Percentiles rank a stretch among this genome's conserved stretches.
phyloP scores from a whole-genome alignment of 2,888 invertebrate genomes.

The Amitus sp. region DNA sequence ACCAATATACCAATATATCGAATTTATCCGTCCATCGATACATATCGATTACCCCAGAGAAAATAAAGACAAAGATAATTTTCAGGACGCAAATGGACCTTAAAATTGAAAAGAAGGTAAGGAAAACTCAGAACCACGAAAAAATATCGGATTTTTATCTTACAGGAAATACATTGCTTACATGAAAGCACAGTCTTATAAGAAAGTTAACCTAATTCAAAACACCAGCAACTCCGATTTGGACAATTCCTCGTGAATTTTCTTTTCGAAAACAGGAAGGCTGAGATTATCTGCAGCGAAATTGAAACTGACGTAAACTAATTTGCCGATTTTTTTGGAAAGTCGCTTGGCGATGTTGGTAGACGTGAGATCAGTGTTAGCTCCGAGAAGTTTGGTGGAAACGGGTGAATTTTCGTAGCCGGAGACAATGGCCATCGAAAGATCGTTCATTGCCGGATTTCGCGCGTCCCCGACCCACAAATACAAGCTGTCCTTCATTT shows the following conservation, averaged over 20 bases:
- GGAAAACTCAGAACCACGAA: too few relatives aligned
- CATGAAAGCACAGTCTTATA: too few relatives aligned
- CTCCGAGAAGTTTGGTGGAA: slow-evolving; percentile 60
- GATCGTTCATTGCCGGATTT: slow-evolving; percentile 54
- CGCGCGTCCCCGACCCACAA: slow-evolving; percentile 60
- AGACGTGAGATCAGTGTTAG: slow-evolving; percentile 52
- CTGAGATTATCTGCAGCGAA: slow-evolving; percentile 49
- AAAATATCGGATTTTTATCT: too few relatives aligned
- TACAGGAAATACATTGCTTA: background rate
- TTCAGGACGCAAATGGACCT: too few relatives aligned
- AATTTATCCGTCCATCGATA: too few relatives aligned
- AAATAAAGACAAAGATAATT: too few relatives aligned
- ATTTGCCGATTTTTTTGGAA: slow-evolving; percentile 57
- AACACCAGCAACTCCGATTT: slow-evolving; percentile 32
- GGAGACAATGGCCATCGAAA: slow-evolving; percentile 57
- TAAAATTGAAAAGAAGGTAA: too few relatives aligned
- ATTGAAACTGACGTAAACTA: slow-evolving; percentile 64
- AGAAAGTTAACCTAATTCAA: slow-evolving; percentile 48
- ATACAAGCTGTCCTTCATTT: slow-evolving; percentile 60
- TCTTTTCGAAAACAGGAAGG: slow-evolving; percentile 55
- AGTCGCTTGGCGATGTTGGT: slow-evolving; percentile 59
- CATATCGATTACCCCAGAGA: too few relatives aligned
- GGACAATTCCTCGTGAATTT: slow-evolving; percentile 59
- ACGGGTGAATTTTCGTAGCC: slow-evolving; percentile 50
- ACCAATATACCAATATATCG: too few relatives aligned